A percentile compares a stretch with the other conserved stretches of the same genome.
Evolutionary conservation across 2,797 vertebrate genomes (phyloP).

Genomic region (Arnoldichthys spilopterus): DNA sequence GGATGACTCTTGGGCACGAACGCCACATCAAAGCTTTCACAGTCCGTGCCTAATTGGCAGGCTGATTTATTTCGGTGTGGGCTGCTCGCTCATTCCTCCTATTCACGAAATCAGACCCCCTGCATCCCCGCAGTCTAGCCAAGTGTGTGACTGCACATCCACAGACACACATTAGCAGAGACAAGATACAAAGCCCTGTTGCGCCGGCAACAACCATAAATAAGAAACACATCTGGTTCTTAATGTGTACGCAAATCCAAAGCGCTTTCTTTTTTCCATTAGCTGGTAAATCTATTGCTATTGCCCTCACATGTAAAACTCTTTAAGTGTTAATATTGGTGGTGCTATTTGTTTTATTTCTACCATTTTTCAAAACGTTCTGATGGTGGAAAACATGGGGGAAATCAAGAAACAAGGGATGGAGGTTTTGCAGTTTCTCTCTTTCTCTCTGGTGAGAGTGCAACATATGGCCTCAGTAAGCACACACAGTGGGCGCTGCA

Average conservation of each 20-base stretch:
- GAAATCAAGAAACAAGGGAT: neutral
- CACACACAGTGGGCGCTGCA: conserved; percentile 57
- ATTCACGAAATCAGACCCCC: conserved; percentile 11
- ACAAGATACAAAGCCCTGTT: conserved; percentile 46
- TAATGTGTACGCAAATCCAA: conserved; percentile 28
- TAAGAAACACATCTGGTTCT: conserved; percentile 45
- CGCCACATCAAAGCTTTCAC: conserved; percentile 55
- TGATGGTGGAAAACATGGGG: neutral
- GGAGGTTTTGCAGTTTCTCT: conserved; percentile 13
- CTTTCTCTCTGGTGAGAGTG: conserved; percentile 51
- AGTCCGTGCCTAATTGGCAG: conserved; percentile 52
- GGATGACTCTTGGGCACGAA: conserved; percentile 42
- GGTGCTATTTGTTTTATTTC: neutral
- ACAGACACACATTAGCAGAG: conserved; percentile 34
- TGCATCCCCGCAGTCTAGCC: conserved; percentile 13
- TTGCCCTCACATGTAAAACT: conserved; percentile 18
- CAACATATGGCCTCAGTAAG: conserved; percentile 62
- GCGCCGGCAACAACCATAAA: conserved; percentile 23
- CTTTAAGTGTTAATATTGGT: conserved; percentile 12
- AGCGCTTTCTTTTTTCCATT: conserved; percentile 25
- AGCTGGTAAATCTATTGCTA: conserved; percentile 26
- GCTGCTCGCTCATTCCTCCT: conserved; percentile 27
- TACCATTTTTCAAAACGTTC: neutral
- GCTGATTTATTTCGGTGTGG: conserved; percentile 52
- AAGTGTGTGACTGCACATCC: conserved; percentile 42